These are phyloP conservation scores for Amphiprion clarkii DNA, from an alignment of 2,797 vertebrate genomes.

Conservation along the genomic window DNA sequence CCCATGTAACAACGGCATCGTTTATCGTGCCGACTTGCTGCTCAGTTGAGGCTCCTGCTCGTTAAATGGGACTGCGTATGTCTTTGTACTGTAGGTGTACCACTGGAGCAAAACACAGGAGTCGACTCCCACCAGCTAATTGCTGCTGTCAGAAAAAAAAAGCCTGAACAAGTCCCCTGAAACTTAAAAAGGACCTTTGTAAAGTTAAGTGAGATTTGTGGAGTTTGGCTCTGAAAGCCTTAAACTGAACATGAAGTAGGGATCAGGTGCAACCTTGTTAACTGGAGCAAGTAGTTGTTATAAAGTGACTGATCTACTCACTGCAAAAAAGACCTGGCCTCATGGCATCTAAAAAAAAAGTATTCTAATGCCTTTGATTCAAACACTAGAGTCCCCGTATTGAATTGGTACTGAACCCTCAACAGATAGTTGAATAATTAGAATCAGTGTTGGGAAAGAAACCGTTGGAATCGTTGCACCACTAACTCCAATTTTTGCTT, in stretches of 20 bases:
- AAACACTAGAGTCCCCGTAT: too few species aligned
- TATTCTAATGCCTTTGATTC: too few species aligned
- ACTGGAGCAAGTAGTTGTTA: background rate
- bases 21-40: conserved; percentile 47
- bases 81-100: conserved; percentile 8
- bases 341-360: background rate
- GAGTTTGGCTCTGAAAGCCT: background rate
- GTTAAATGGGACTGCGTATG: conserved; percentile 37
- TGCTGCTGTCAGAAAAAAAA: conserved; percentile 32
- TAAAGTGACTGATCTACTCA: background rate
- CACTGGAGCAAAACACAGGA: conserved; percentile 31
- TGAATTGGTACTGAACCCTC: background rate
- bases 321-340: background rate
- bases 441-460: background rate
- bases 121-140: conserved; percentile 25
- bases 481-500: background rate
- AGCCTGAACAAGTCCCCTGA: background rate
- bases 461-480: too few species aligned
- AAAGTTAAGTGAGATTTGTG: background rate
- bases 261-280: background rate
- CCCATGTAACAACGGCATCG: conserved; percentile 35
- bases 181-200: background rate
- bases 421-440: background rate
- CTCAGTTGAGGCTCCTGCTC: conserved; percentile 47
- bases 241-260: background rate